Percentiles rank a stretch among this genome's conserved stretches.
Evolutionary conservation across 2,888 invertebrate genomes (phyloP).

Genomic region (Lottia gigantea): DNA sequence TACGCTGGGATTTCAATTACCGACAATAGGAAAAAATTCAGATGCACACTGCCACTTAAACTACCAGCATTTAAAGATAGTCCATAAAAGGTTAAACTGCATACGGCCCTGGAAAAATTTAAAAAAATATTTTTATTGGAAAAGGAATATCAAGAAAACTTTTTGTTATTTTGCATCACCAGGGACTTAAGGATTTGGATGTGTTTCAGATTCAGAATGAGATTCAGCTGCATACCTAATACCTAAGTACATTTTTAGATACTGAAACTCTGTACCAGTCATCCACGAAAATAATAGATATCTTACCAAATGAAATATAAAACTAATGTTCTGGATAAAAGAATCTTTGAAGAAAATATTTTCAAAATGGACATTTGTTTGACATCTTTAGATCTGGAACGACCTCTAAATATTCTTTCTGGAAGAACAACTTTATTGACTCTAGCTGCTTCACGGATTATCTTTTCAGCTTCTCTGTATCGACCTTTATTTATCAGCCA

Average conservation of each 20-base stretch:
- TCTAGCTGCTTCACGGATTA: constrained; percentile 37
- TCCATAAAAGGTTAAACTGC: constrained; percentile 38
- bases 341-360: neutral
- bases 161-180: too few species aligned
- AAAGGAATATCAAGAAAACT: too few species aligned
- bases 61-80: constrained; percentile 27
- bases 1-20: constrained; percentile 25
- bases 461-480: constrained; percentile 37
- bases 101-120: constrained; percentile 30
- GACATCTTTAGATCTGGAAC: neutral
- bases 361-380: neutral
- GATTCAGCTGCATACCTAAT: too few species aligned
- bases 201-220: too few species aligned
- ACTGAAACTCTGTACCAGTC: too few species aligned
- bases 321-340: neutral
- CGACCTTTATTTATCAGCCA: constrained; percentile 41
- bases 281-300: neutral
- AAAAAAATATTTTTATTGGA: neutral
- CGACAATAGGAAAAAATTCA: constrained; percentile 33
- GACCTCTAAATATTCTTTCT: constrained; percentile 28
- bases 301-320: constrained; percentile 1
- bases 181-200: too few species aligned
- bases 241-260: too few species aligned
- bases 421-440: constrained; percentile 38
- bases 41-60: constrained; percentile 29